These are phyloP conservation scores for Lacerta viridis DNA, from an alignment of 2,797 vertebrate species.

Conservation along the genomic window DNA sequence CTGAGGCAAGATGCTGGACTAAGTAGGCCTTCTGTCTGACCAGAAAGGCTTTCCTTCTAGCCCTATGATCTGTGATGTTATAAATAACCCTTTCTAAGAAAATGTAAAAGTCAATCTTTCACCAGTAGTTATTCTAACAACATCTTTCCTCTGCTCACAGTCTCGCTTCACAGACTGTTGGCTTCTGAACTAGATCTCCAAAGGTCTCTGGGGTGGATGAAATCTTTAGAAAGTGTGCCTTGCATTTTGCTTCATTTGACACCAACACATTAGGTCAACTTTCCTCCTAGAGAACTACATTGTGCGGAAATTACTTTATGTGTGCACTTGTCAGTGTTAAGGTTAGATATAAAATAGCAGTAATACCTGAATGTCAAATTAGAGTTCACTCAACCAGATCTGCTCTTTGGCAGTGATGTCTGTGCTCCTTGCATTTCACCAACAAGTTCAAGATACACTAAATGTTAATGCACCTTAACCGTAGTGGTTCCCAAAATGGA, in stretches of 20 bases:
- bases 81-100: slow-evolving; percentile 10
- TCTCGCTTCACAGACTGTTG: slow-evolving; percentile 22
- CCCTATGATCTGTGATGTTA: background rate
- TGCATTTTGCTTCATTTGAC: slow-evolving; percentile 49
- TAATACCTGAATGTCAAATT: slow-evolving; percentile 30
- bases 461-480: background rate
- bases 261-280: background rate
- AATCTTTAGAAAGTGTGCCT: slow-evolving; percentile 47
- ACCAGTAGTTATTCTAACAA: slow-evolving; percentile 52
- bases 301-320: background rate
- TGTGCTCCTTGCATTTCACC: slow-evolving; percentile 10
- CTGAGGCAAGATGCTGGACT: background rate
- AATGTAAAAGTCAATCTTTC: slow-evolving; percentile 54
- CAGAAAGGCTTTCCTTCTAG: background rate
- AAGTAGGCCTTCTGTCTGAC: background rate
- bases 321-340: background rate
- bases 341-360: background rate
- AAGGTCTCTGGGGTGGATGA: slow-evolving; percentile 43
- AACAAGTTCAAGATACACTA: background rate
- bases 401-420: slow-evolving; percentile 10
- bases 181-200: slow-evolving; percentile 27
- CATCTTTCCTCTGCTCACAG: slow-evolving; percentile 42
- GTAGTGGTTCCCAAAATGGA: background rate
- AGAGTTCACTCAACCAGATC: slow-evolving; percentile 35
- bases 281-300: slow-evolving; percentile 28